A percentile compares a stretch with the other conserved stretches of the same genome.
Conservation (phyloP, 2,113 vertebrate genomes). For the Triplophysa siluroides region DNA sequence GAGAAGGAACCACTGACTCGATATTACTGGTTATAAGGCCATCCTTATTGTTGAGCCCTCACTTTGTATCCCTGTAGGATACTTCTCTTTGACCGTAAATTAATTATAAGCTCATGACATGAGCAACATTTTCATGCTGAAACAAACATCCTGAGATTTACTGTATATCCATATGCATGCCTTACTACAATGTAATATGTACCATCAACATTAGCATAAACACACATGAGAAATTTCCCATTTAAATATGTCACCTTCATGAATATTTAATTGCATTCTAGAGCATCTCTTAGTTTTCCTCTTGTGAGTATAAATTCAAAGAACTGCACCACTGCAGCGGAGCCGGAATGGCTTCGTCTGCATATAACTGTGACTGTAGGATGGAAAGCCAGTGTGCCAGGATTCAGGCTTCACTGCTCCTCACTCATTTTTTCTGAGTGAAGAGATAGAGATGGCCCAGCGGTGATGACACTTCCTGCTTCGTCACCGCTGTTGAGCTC, state of each 20-base stretch:
- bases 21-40: too few relatives aligned
- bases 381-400: slow-evolving; percentile 26
- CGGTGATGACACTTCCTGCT: not conserved
- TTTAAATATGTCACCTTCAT: slow-evolving; percentile 43
- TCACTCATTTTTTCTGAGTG: slow-evolving; percentile 14
- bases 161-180: slow-evolving; percentile 2
- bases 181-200: not conserved
- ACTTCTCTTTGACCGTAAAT: not conserved
- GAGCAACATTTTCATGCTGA: slow-evolving; percentile 17
- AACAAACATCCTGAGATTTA: slow-evolving; percentile 8
- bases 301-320: slow-evolving; percentile 3
- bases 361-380: slow-evolving; percentile 23
- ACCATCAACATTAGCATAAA: slow-evolving; percentile 44
- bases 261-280: slow-evolving; percentile 49
- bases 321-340: not conserved
- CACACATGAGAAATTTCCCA: slow-evolving; percentile 43
- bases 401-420: slow-evolving; percentile 21
- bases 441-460: not conserved
- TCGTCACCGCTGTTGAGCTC: slow-evolving; percentile 14
- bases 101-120: not conserved
- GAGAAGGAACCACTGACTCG: too few relatives aligned
- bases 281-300: slow-evolving; percentile 35
- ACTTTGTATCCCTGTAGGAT: too few relatives aligned
- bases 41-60: too few relatives aligned
- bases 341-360: slow-evolving; percentile 33